A percentile compares a stretch with the other conserved stretches of the same genome.
Conservation (phyloP, 1,140 invertebrate genomes). For the Chironomus tepperi region DNA sequence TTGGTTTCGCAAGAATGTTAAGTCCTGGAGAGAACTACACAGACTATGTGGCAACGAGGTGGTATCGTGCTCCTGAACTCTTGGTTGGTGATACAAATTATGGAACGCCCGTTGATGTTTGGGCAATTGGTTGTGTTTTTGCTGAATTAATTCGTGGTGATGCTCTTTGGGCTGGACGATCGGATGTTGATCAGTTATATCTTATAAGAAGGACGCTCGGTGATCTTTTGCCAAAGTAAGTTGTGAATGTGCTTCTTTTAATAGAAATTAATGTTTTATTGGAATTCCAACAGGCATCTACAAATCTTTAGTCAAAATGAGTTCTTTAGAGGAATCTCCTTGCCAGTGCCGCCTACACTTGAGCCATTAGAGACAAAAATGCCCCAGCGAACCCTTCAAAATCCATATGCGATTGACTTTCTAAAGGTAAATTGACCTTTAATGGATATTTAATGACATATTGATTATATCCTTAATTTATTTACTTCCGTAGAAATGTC, state of each 20-base stretch:
- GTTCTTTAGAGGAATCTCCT: conserved; percentile 79
- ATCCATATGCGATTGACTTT: conserved; percentile 70
- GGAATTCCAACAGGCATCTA: conserved; percentile 72
- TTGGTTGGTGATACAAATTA: conserved; percentile 97
- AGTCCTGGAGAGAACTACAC: conserved; percentile 98
- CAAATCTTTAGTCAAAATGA: conserved; percentile 92
- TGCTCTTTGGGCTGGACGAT: conserved; percentile 95
- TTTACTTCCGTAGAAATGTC: conserved; percentile 62
- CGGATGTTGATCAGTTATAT: conserved; percentile 96
- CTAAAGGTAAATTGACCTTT: conserved; percentile 54
- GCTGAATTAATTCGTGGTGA: conserved; percentile 93
- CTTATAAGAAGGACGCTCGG: conserved; percentile 85
- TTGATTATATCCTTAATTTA: not conserved
- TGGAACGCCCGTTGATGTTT: conserved; percentile 61
- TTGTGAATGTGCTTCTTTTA: not conserved
- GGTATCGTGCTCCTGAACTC: conserved; percentile 95
- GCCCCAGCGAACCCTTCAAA: conserved; percentile 55
- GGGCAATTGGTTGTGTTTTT: conserved; percentile 69
- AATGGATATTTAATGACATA: conserved; percentile 21
- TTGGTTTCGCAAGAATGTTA: conserved; percentile 95
- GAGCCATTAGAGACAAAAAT: conserved; percentile 76
- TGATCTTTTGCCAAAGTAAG: conserved; percentile 64
- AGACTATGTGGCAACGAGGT: conserved; percentile 97
- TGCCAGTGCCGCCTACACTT: conserved; percentile 86
- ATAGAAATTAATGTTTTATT: too few relatives aligned